Evolutionary conservation across 1,140 invertebrate species (phyloP).

Genomic region (Drosophila nigromelanica): DNA sequence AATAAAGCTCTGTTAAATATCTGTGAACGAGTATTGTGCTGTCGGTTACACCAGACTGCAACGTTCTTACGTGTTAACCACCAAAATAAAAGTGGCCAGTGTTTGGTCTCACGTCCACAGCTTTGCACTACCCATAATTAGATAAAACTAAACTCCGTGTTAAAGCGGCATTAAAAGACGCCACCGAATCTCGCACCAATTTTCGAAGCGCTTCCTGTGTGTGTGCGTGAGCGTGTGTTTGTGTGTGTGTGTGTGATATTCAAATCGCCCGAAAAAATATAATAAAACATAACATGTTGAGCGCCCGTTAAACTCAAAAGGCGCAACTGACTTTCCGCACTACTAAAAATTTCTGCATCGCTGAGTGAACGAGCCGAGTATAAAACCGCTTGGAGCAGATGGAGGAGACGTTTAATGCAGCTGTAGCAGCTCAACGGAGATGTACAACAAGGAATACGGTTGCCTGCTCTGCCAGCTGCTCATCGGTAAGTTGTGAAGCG

Average conservation of each 20-base stretch:
- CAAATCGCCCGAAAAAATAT: constrained; percentile 51
- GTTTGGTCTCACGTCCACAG: constrained; percentile 13
- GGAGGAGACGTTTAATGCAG: constrained; percentile 53
- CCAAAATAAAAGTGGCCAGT: constrained; percentile 2
- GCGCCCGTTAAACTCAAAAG: constrained; percentile 68
- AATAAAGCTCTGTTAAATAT: too few species aligned
- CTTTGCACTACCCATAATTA: constrained; percentile 46
- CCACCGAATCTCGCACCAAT: constrained; percentile 33
- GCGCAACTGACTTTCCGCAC: constrained; percentile 76
- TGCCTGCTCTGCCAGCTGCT: constrained; percentile 50
- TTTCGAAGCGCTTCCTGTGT: constrained; percentile 45
- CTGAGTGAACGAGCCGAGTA: constrained; percentile 47
- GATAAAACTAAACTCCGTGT: constrained; percentile 34
- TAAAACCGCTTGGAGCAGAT: constrained; percentile 39
- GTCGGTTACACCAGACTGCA: too few species aligned
- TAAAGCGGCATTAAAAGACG: constrained; percentile 56
- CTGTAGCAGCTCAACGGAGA: constrained; percentile 48
- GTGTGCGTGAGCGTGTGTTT: not conserved
- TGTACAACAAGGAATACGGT: constrained; percentile 51
- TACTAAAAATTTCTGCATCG: constrained; percentile 68
- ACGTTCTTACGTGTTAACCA: too few species aligned
- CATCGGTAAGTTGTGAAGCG: constrained; percentile 45
- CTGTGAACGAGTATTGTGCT: too few species aligned
- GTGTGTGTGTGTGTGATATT: constrained; percentile 40
- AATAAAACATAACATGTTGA: constrained; percentile 61